These are phyloP conservation scores for Halcyon malimbica DNA, from an alignment of 2,113 vertebrate species.

Conservation along the genomic window DNA sequence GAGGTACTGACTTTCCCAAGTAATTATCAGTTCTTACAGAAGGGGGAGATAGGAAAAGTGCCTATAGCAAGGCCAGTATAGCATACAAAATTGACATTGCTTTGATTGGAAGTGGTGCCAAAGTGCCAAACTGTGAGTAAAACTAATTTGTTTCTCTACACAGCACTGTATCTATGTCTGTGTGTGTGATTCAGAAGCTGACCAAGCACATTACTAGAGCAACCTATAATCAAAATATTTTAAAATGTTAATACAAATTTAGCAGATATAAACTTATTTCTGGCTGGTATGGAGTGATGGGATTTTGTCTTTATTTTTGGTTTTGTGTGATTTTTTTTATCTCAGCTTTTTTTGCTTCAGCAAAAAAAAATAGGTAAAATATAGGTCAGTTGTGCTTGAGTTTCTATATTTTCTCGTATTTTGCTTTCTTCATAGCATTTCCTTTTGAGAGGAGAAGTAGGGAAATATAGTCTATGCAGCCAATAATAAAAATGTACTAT, in stretches of 20 bases:
- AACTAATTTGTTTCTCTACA: background rate
- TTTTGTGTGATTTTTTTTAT: background rate
- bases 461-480: background rate
- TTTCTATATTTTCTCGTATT: background rate
- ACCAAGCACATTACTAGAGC: background rate
- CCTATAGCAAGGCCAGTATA: background rate
- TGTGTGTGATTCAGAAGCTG: background rate
- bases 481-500: background rate
- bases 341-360: background rate
- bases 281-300: fast-evolving
- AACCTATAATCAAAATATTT: background rate
- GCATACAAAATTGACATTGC: background rate
- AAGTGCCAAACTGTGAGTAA: background rate
- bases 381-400: background rate
- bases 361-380: background rate
- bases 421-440: background rate
- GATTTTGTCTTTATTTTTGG: background rate
- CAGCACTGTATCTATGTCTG: background rate
- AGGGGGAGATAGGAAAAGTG: background rate
- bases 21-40: background rate
- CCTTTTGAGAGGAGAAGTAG: background rate
- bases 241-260: background rate
- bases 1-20: slow-evolving; percentile 18
- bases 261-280: background rate
- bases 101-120: background rate